These are phyloP conservation scores for Nasonia giraulti DNA, from an alignment of 1,140 invertebrate genomes.

Conservation along the genomic window DNA sequence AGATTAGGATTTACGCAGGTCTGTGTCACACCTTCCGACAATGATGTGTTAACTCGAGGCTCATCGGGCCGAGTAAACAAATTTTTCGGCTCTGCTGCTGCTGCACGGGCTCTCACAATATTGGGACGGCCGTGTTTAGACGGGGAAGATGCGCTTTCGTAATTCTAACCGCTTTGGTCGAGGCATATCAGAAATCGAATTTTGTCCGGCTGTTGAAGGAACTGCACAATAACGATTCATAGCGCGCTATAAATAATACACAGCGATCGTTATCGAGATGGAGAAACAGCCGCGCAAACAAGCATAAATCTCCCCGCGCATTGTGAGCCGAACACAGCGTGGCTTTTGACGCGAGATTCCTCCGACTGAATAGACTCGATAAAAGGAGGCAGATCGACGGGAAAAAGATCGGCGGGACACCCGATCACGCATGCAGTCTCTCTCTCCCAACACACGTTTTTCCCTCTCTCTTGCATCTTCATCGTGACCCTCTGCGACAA, in stretches of 20 bases:
- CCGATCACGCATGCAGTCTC: not conserved
- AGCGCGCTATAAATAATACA: not conserved
- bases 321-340: conserved; percentile 18
- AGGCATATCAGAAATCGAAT: not conserved
- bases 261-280: not conserved
- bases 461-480: not conserved
- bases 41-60: conserved; percentile 63
- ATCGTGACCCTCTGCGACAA: not conserved
- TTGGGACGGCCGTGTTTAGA: no score
- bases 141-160: not conserved
- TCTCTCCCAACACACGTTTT: not conserved
- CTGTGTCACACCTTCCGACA: conserved; percentile 63
- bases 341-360: conserved; percentile 24
- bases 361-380: conserved; percentile 19
- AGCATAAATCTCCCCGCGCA: not conserved
- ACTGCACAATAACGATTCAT: not conserved
- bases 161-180: no score
- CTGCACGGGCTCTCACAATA: not conserved
- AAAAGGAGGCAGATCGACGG: not conserved
- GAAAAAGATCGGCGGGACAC: not conserved
- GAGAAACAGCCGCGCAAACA: not conserved
- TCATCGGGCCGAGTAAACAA: conserved; percentile 55
- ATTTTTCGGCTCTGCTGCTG: conserved; percentile 22
- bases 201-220: not conserved
- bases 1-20: conserved; percentile 64